Base-by-base conservation (phyloP, 2,888 invertebrate genomes). In the Acanthosepion lycidas region DNA sequence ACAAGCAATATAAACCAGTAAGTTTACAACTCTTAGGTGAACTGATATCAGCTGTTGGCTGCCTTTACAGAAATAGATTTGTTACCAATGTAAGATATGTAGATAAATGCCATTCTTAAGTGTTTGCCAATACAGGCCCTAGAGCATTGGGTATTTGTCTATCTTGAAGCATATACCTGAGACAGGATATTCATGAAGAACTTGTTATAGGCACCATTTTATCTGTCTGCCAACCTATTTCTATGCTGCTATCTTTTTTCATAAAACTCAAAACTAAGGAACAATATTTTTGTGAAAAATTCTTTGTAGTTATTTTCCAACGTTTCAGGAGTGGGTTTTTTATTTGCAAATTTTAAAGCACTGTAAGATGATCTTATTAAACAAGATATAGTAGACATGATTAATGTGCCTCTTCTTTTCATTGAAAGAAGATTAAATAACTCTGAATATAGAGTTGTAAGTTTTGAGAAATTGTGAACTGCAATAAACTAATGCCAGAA, bases 171-270 rank as follows among this genome's bases (percentile, higher is more conserved):
- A 78, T 78, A 12, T 33, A n/a, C 12, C n/a, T 33, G 15, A 78
- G 78, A 78, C 78, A 78, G n/a, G 78, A 78, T n/a, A 78, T 78
- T 78, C 78, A 78, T n/a, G n/a, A 15, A n/a, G n/a, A 78, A 78
- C 15, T 33, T n/a, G 78, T 78, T 5, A 33, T n/a, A 78, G n/a
- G 78, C 15, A 78, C 9, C 78, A 78, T 12, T n/a, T 78, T 33
- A 78, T 78, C 15, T 51, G 5, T 64, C 15, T 78, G 78, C n/a
- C 12, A 78, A 59, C 59, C 20, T n/a, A n/a, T 78, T 78, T 78
- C n/a, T 33, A 18, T n/a, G 5, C 12, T 78, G 20, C 20, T 55
- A 55, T 55, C 15, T 18, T 1, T 55, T 9, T 55, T 55, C 20
- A 55, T 55, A 55, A 55, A 55, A 55, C 18, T 18, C 55, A 55